These are phyloP conservation scores for Phalera bucephala DNA, from an alignment of 2,888 invertebrate genomes.

Conservation along the genomic window DNA sequence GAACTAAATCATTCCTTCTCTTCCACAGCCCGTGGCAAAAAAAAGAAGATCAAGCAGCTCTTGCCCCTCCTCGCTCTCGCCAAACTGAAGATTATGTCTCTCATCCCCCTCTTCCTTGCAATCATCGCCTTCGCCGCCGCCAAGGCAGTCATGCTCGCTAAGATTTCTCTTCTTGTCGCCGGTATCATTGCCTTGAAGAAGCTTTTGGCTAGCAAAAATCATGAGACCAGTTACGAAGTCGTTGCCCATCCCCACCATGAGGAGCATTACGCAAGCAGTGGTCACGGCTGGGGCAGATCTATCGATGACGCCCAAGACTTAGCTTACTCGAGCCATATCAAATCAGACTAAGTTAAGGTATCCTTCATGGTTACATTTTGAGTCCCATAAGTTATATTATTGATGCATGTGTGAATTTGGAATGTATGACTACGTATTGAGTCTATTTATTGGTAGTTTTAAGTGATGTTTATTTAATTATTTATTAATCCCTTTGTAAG, in stretches of 20 bases:
- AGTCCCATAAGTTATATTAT: slow-evolving; percentile 35
- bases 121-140: slow-evolving; percentile 91
- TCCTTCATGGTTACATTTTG: slow-evolving; percentile 39
- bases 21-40: slow-evolving; percentile 90
- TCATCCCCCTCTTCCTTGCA: slow-evolving; percentile 89
- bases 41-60: slow-evolving; percentile 90
- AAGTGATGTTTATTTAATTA: slow-evolving; percentile 70
- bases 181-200: slow-evolving; percentile 88
- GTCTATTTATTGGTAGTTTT: slow-evolving; percentile 65
- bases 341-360: slow-evolving; percentile 47
- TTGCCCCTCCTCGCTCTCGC: slow-evolving; percentile 89
- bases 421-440: slow-evolving; percentile 37
- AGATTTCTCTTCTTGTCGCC: slow-evolving; percentile 90
- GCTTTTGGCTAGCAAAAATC: slow-evolving; percentile 87
- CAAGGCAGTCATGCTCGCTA: slow-evolving; percentile 92
- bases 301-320: slow-evolving; percentile 80
- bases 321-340: slow-evolving; percentile 83
- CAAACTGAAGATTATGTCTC: slow-evolving; percentile 89
- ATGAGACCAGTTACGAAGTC: slow-evolving; percentile 89
- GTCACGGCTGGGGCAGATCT: slow-evolving; percentile 87
- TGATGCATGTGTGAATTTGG: slow-evolving; percentile 21
- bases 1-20: slow-evolving; percentile 3
- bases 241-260: slow-evolving; percentile 86
- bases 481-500: slow-evolving; percentile 69
- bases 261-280: slow-evolving; percentile 75